A percentile compares a stretch with the other conserved stretches of the same genome.
These are phyloP conservation scores for Sebastes flavidus DNA, from an alignment of 2,797 vertebrate genomes.

Conservation along the genomic window DNA sequence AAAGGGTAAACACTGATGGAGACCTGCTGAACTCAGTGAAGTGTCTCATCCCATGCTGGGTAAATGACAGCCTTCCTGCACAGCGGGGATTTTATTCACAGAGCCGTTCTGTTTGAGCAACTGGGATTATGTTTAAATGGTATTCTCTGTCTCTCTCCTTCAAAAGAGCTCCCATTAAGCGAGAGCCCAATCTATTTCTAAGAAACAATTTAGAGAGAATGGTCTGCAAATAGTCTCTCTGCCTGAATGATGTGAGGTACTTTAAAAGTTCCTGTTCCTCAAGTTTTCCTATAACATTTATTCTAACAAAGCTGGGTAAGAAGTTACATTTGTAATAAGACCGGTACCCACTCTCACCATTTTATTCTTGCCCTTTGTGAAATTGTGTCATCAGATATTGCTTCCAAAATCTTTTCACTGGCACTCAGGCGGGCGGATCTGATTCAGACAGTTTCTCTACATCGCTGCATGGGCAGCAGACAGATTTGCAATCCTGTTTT, in stretches of 20 bases:
- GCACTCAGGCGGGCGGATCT: conserved; percentile 22
- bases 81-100: conserved; percentile 62
- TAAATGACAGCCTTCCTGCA: conserved; percentile 72
- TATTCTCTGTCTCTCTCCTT: conserved; percentile 34
- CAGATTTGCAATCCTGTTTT: conserved; percentile 52
- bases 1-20: conserved; percentile 67
- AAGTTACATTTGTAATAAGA: conserved; percentile 8
- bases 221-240: conserved; percentile 4
- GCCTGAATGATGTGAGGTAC: conserved; percentile 25
- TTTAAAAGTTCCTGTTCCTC: conserved; percentile 26
- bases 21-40: conserved; percentile 67
- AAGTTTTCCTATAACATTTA: conserved; percentile 5
- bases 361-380: conserved; percentile 7
- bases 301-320: background rate
- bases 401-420: conserved; percentile 34
- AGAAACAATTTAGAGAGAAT: conserved; percentile 30
- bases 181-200: conserved; percentile 31
- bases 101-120: conserved; percentile 64
- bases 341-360: background rate
- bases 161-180: conserved; percentile 43
- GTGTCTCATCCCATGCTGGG: conserved; percentile 65
- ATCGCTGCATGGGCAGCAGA: conserved; percentile 48
- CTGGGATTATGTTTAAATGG: conserved; percentile 57
- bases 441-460: conserved; percentile 52
- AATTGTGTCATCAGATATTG: conserved; percentile 34